These are phyloP conservation scores for Xenopus tropicalis DNA, from an alignment of 2,113 vertebrate genomes.

Conservation along the genomic window DNA sequence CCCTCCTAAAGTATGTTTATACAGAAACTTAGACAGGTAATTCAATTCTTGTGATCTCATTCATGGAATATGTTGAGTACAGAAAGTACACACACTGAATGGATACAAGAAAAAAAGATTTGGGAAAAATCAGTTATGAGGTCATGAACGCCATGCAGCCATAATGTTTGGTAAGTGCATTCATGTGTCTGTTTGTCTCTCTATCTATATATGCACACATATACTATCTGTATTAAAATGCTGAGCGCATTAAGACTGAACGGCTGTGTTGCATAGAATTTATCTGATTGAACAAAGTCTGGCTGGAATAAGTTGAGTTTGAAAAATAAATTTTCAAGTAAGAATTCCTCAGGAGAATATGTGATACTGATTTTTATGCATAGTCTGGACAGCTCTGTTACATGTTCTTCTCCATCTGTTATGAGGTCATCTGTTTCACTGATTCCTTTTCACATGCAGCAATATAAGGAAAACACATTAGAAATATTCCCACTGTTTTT, in stretches of 20 bases:
- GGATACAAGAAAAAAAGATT: background rate
- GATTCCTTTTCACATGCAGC: background rate
- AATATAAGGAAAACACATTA: slow-evolving; percentile 1
- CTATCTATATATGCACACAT: too few relatives aligned
- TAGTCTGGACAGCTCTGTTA: background rate
- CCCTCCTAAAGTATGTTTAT: background rate
- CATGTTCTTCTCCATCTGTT: slow-evolving; percentile 9
- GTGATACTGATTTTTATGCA: background rate
- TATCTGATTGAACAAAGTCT: background rate
- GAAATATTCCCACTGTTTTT: background rate
- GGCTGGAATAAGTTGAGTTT: background rate
- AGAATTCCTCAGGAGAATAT: background rate
- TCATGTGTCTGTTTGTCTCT: too few relatives aligned
- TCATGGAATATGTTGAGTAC: background rate
- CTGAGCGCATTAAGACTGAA: background rate
- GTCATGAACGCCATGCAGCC: background rate
- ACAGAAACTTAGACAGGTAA: background rate
- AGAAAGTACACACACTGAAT: background rate
- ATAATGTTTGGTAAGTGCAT: background rate
- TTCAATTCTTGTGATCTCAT: background rate
- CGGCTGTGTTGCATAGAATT: background rate
- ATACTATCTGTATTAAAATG: too few relatives aligned
- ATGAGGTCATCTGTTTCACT: background rate
- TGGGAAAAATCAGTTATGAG: background rate
- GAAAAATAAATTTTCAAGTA: background rate